phyloP scores from a whole-genome alignment of 2,113 vertebrate genomes.

The Tragelaphus buxtoni region DNA sequence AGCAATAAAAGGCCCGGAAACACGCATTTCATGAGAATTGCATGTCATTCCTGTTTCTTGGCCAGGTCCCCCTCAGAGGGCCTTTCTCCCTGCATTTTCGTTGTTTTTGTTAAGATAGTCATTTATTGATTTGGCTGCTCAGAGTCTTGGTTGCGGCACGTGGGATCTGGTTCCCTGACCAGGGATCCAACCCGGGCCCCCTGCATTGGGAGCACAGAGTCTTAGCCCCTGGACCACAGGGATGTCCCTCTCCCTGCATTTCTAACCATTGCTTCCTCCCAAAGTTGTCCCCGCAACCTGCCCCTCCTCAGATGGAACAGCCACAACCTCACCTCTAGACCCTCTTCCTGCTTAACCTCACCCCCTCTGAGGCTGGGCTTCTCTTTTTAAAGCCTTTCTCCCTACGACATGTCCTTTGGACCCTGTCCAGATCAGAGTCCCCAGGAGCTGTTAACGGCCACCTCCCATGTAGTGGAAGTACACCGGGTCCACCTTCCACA shows the following conservation, averaged over 20 bases:
- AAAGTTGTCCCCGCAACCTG: too few relatives aligned
- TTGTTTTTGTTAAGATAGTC: background rate
- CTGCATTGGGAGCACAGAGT: background rate
- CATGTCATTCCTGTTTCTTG: background rate
- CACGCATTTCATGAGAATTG: background rate
- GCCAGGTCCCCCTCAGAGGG: background rate
- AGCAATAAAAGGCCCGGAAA: background rate
- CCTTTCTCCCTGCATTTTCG: background rate
- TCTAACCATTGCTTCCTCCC: background rate
- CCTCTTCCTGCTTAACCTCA: background rate
- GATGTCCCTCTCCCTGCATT: background rate
- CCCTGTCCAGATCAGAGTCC: background rate
- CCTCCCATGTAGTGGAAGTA: background rate
- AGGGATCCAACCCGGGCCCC: background rate
- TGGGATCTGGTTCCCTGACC: background rate
- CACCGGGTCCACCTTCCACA: accelerated
- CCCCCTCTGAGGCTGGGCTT: background rate
- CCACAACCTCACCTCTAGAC: background rate
- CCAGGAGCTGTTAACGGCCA: accelerated
- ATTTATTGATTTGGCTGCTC: background rate
- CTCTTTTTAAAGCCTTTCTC: background rate
- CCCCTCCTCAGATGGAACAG: background rate
- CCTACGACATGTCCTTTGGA: background rate
- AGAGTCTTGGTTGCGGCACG: background rate
- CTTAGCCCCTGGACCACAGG: background rate